Conservation (phyloP, 2,797 vertebrate genomes). For the Macropodus opercularis region DNA sequence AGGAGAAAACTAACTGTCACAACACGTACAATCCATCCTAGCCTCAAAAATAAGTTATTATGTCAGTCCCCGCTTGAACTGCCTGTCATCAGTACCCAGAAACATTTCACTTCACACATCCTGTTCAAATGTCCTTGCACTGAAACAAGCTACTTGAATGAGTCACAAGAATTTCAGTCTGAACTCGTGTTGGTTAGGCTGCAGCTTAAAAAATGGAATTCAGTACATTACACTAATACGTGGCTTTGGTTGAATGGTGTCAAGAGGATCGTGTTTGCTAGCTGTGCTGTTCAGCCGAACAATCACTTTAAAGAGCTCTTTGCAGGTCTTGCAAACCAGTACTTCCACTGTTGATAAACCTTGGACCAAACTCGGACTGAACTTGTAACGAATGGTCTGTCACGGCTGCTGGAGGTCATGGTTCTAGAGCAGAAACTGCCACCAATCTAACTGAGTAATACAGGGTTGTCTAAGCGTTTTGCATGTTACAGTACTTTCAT, state of each 20-base stretch:
- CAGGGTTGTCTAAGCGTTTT: conserved; percentile 53
- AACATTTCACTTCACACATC: too few relatives aligned
- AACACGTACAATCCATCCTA: too few relatives aligned
- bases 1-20: too few relatives aligned
- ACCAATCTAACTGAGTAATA: conserved; percentile 41
- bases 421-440: conserved; percentile 40
- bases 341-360: neutral
- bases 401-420: neutral
- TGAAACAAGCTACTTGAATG: too few relatives aligned
- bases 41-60: too few relatives aligned
- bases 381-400: neutral
- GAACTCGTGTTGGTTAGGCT: neutral
- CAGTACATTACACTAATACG: neutral
- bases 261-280: neutral
- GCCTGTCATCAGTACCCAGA: too few relatives aligned
- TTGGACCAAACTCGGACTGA: neutral
- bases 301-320: neutral
- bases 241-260: neutral
- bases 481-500: conserved; percentile 23
- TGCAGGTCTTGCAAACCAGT: neutral
- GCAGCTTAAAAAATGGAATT: neutral
- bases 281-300: neutral
- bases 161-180: conserved; percentile 1
- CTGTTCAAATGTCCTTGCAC: too few relatives aligned
- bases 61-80: too few relatives aligned